phyloP scores from a whole-genome alignment of 2,797 vertebrate genomes.

The Acanthis flammea region DNA sequence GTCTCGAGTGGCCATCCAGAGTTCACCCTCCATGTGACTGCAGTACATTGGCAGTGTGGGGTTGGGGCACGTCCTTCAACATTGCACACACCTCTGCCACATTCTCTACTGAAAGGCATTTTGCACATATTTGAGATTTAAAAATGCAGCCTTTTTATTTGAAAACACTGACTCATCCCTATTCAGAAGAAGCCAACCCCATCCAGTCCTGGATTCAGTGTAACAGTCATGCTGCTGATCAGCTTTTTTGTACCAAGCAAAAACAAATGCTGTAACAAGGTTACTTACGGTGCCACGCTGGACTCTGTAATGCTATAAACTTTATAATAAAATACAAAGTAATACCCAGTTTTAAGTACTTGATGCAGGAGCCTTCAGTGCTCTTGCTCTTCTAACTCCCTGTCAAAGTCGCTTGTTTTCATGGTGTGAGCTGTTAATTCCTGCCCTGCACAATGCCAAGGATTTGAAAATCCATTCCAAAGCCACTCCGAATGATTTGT shows the following conservation, averaged over 20 bases:
- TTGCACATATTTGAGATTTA: constrained; percentile 60
- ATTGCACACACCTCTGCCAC: not conserved
- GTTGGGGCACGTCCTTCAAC: not conserved
- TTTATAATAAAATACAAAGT: constrained; percentile 41
- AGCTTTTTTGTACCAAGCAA: not conserved
- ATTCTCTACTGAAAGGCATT: constrained; percentile 49
- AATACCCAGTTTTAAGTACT: constrained; percentile 23
- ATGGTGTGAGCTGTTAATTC: not conserved
- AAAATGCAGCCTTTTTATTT: constrained; percentile 26
- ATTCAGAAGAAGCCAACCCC: not conserved
- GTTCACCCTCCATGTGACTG: not conserved
- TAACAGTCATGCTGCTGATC: constrained; percentile 12
- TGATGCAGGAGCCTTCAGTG: not conserved
- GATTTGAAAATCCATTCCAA: not conserved
- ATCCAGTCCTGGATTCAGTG: not conserved
- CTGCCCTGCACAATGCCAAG: not conserved
- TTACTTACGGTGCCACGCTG: not conserved
- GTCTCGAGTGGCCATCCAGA: not conserved
- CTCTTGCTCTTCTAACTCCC: not conserved
- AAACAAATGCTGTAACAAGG: constrained; percentile 3
- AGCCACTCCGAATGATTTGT: not conserved
- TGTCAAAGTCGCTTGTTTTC: constrained; percentile 1
- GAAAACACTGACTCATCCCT: constrained; percentile 6
- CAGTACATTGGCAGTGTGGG: not conserved
- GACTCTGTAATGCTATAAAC: constrained; percentile 9